Base-by-base conservation (phyloP, 2,888 invertebrate genomes). In the Tetragnatha montana region DNA sequence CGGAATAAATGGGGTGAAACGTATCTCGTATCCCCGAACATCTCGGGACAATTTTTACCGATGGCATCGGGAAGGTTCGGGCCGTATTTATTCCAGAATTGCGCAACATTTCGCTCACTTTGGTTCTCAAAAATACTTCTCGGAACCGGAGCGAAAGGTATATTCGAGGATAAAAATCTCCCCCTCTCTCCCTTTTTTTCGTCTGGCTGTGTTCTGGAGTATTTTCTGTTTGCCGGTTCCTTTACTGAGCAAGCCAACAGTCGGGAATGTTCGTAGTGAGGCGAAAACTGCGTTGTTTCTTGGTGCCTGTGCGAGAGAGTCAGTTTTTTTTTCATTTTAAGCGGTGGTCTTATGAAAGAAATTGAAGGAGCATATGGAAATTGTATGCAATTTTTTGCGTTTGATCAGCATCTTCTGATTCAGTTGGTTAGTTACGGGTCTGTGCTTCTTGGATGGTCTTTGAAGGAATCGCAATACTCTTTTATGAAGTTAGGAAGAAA, bases 1-100 rank as follows among this genome's bases (percentile, higher is more conserved):
- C 12, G 69, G 75, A 76, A 84, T 84, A 84, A 84, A 84, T 84
- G 75, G 83, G 75, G 49, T 76, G 83, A 75, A 84, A 76, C 83
- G 83, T 75, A 47, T 69, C 19, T 76, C 69, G 69, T 69, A 76
- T 76, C 83, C 49, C 47, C 49, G 76, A 22, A 76, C 68, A 22
- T 78, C 75, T 76, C 74, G 74, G 69, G 83, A 74, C 83, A 84
- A 47, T 84, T 84, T 76, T 83, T 75, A 76, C 74, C 68, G 69
- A 76, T 76, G 49, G 69, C 68, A 21, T 69, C 69, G 74, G 22
- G 17, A 10, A 69, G 60, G 8, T 82, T 71, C 71, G 69, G n/a
- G 35, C 73, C 7, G 71, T 82, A 82, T 82, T 82, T 73, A 73
- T 73, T 51, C 74, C 22, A 50, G 82, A 82, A 74, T 73, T 50